Evolutionary conservation across 2,888 invertebrate species (phyloP).

Genomic region (Apodemia hepburni): DNA sequence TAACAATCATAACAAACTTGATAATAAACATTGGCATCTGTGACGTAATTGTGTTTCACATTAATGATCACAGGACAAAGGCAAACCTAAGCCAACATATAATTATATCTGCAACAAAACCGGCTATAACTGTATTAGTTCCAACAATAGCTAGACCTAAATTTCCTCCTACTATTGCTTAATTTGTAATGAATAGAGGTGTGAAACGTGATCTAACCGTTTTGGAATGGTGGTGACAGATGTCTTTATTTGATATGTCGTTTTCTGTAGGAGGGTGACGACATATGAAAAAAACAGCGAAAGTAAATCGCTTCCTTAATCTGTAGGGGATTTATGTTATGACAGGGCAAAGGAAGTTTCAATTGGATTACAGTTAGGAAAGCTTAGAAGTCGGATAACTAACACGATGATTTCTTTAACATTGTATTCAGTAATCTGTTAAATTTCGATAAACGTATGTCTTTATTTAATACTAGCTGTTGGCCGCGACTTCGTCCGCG

Average conservation of each 20-base stretch:
- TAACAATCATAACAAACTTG: background rate
- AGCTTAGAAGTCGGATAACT: background rate
- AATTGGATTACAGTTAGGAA: background rate
- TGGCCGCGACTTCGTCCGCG: too few relatives aligned
- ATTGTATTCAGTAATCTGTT: too few relatives aligned
- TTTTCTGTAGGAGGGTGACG: constrained; percentile 37
- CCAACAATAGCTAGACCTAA: constrained; percentile 12
- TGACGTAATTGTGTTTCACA: background rate
- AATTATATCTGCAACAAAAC: background rate
- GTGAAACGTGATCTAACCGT: constrained; percentile 29
- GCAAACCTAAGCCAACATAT: background rate
- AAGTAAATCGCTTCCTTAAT: constrained; percentile 16
- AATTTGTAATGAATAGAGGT: constrained; percentile 35
- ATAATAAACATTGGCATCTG: background rate
- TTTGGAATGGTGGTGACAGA: constrained; percentile 35
- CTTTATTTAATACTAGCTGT: too few relatives aligned
- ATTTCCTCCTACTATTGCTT: constrained; percentile 36
- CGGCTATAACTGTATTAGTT: background rate
- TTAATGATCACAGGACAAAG: background rate
- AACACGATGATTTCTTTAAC: background rate
- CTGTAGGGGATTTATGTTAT: constrained; percentile 7
- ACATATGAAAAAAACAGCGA: constrained; percentile 14
- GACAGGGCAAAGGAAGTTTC: background rate
- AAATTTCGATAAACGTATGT: too few relatives aligned
- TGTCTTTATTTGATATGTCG: constrained; percentile 40